Percentiles rank a stretch among this genome's conserved stretches.
Evolutionary conservation across 2,113 vertebrate species (phyloP).

Genomic region (Calidris pugnax): DNA sequence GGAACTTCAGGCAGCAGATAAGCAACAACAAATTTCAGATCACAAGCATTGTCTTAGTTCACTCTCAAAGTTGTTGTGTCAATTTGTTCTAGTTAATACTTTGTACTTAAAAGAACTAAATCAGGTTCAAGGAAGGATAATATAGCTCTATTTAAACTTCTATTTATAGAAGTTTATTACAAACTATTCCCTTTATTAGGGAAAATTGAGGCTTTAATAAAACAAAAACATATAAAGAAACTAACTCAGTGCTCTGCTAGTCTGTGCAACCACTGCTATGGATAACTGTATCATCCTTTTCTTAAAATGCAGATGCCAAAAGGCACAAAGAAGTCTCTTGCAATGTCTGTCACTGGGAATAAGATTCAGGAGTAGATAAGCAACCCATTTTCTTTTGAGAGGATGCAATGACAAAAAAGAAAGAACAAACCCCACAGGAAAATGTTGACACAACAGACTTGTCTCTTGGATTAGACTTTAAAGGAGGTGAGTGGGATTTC

Average conservation of each 20-base stretch:
- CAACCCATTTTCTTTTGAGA: not conserved
- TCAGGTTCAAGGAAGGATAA: not conserved
- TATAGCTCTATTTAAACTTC: not conserved
- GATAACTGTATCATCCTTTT: not conserved
- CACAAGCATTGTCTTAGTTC: not conserved
- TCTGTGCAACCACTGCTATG: not conserved
- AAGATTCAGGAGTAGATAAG: not conserved
- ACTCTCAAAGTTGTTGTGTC: not conserved
- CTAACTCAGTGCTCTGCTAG: not conserved
- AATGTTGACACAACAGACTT: not conserved
- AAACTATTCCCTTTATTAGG: too few relatives aligned
- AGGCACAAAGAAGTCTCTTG: not conserved
- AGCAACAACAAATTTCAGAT: not conserved
- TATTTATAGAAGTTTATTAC: too few relatives aligned
- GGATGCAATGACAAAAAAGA: not conserved
- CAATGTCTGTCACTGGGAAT: not conserved
- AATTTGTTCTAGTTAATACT: not conserved
- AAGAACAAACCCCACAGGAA: not conserved
- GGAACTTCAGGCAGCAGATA: not conserved
- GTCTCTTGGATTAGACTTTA: not conserved
- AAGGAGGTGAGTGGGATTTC: not conserved
- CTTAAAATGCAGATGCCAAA: not conserved
- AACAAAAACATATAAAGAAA: not conserved
- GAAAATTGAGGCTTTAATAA: not conserved
- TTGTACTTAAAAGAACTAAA: not conserved